Percentiles rank a stretch among this genome's conserved stretches.
These are phyloP conservation scores for Epinephelus coioides DNA, from an alignment of 2,797 vertebrate genomes.

Conservation along the genomic window DNA sequence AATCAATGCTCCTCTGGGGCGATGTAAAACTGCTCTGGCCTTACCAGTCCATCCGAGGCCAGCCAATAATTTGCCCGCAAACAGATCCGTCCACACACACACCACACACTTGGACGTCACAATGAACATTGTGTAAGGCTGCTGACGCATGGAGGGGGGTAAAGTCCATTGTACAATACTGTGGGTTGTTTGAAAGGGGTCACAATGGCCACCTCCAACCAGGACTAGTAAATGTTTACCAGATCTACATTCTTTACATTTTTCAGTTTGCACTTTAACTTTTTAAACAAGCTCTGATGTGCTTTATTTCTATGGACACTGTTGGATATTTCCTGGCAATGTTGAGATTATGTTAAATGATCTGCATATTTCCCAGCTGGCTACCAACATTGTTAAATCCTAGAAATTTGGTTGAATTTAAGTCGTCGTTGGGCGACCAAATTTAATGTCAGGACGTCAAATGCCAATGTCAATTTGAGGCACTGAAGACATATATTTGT, in stretches of 20 bases:
- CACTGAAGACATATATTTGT: too few species aligned
- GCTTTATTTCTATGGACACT: not conserved
- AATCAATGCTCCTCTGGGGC: not conserved
- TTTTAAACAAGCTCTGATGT: not conserved
- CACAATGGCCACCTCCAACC: constrained; percentile 15
- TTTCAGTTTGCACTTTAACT: constrained; percentile 23
- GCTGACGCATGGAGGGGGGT: constrained; percentile 63
- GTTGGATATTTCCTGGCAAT: not conserved
- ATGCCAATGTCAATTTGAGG: too few species aligned
- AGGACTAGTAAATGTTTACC: constrained; percentile 31
- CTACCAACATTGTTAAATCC: too few species aligned
- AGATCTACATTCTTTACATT: constrained; percentile 18
- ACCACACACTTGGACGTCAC: constrained; percentile 38
- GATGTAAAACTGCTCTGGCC: constrained; percentile 10
- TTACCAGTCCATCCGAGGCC: constrained; percentile 12
- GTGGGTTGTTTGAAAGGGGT: constrained; percentile 22
- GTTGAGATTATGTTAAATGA: not conserved
- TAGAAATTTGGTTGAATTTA: too few species aligned
- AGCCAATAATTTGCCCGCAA: constrained; percentile 26
- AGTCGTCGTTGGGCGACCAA: too few species aligned
- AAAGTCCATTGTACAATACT: constrained; percentile 60
- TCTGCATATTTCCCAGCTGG: not conserved
- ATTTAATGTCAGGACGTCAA: too few species aligned
- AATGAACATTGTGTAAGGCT: constrained; percentile 59
- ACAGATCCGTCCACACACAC: not conserved